Conservation (phyloP, 2,888 invertebrate genomes). For the Trichacis sp. region DNA sequence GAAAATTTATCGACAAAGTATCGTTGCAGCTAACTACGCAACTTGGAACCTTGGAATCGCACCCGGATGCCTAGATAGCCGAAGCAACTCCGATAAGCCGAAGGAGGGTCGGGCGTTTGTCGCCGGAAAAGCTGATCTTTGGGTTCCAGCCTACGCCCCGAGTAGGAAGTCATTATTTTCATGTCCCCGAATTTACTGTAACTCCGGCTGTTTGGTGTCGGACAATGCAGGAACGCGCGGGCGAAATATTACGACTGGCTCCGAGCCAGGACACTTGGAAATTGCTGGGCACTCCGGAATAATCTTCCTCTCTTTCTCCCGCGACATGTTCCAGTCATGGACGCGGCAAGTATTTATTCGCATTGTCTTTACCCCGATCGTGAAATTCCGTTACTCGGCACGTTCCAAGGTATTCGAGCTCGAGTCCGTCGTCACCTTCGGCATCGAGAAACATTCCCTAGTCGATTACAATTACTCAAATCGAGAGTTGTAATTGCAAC, state of each 20-base stretch:
- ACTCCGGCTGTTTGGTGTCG: constrained; percentile 47
- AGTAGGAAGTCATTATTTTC: constrained; percentile 58
- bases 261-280: constrained; percentile 60
- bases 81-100: constrained; percentile 41
- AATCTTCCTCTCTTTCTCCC: constrained; percentile 21
- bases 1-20: neutral
- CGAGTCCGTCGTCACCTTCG: constrained; percentile 24
- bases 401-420: constrained; percentile 51
- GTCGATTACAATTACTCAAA: constrained; percentile 53
- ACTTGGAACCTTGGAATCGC: constrained; percentile 11
- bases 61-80: constrained; percentile 36
- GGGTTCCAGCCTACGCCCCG: constrained; percentile 36
- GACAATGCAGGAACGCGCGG: constrained; percentile 55
- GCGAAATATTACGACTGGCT: constrained; percentile 59
- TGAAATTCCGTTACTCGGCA: constrained; percentile 50
- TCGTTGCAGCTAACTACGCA: neutral
- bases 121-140: constrained; percentile 37
- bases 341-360: constrained; percentile 56
- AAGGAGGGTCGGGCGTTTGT: constrained; percentile 24
- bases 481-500: constrained; percentile 42
- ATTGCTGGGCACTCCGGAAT: constrained; percentile 51
- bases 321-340: constrained; percentile 19
- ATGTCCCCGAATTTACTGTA: constrained; percentile 54
- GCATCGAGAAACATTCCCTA: constrained; percentile 44
- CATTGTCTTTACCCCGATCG: constrained; percentile 49